Percentiles rank a stretch among this genome's conserved stretches.
These are phyloP conservation scores for Adineta ricciae DNA, from an alignment of 2,888 invertebrate species.

Conservation along the genomic window DNA sequence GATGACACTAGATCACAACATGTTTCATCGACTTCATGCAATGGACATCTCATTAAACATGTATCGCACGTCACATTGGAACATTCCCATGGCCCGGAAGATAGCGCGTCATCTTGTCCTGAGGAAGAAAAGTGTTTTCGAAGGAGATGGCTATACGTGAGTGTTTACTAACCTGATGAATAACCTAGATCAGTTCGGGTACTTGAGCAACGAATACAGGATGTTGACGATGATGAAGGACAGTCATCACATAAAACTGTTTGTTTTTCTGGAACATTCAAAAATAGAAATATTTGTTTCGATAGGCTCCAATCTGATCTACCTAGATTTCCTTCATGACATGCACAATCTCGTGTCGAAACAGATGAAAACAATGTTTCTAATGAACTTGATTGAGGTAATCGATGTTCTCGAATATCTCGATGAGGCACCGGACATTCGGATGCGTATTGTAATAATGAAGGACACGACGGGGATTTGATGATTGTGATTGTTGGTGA, in stretches of 20 bases:
- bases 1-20: not conserved
- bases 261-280: not conserved
- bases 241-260: not conserved
- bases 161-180: not conserved
- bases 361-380: conserved; percentile 11
- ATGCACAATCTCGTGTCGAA: not conserved
- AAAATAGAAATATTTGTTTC: not conserved
- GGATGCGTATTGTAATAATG: not conserved
- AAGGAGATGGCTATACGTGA: not conserved
- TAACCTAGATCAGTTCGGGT: not conserved
- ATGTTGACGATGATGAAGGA: not conserved
- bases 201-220: not conserved
- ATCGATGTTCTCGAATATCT: not conserved
- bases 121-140: not conserved
- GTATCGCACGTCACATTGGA: not conserved
- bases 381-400: not conserved
- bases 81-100: not conserved
- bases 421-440: not conserved
- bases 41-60: not conserved
- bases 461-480: not conserved
- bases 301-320: not conserved
- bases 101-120: not conserved
- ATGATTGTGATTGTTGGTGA: not conserved
- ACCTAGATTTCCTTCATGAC: not conserved
- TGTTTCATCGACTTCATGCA: not conserved